Conservation (phyloP, 2,113 vertebrate species). For the Rhinoderma darwinii region DNA sequence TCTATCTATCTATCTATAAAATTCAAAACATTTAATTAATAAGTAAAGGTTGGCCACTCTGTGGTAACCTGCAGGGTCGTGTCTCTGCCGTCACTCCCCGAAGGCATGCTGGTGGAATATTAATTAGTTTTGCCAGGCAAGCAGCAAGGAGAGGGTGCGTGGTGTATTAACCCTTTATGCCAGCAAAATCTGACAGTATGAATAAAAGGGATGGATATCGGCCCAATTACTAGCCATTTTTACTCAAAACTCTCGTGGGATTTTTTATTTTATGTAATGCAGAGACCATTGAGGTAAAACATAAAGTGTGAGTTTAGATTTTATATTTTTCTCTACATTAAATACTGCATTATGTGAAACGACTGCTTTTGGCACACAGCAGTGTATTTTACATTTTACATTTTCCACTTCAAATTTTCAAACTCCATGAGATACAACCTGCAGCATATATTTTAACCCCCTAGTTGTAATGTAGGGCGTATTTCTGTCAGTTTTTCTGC, state of each 20-base stretch:
- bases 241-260: background rate
- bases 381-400: background rate
- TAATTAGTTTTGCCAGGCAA: slow-evolving; percentile 37
- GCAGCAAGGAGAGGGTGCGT: background rate
- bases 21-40: slow-evolving; percentile 41
- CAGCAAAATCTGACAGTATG: background rate
- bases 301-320: background rate
- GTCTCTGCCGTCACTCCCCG: slow-evolving; percentile 41
- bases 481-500: background rate
- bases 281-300: background rate
- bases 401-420: background rate
- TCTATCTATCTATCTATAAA: background rate
- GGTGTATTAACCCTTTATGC: background rate
- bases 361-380: background rate
- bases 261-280: background rate
- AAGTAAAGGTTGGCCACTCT: slow-evolving; percentile 32
- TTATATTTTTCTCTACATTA: background rate
- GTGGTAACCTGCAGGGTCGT: slow-evolving; percentile 42
- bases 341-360: background rate
- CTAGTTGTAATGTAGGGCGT: background rate
- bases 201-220: background rate
- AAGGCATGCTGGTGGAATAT: slow-evolving; percentile 33
- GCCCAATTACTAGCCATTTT: background rate
- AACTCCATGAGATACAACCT: background rate
- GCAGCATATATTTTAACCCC: background rate